Evolutionary conservation across 2,888 invertebrate species (phyloP).

Genomic region (Aelia acuminata): DNA sequence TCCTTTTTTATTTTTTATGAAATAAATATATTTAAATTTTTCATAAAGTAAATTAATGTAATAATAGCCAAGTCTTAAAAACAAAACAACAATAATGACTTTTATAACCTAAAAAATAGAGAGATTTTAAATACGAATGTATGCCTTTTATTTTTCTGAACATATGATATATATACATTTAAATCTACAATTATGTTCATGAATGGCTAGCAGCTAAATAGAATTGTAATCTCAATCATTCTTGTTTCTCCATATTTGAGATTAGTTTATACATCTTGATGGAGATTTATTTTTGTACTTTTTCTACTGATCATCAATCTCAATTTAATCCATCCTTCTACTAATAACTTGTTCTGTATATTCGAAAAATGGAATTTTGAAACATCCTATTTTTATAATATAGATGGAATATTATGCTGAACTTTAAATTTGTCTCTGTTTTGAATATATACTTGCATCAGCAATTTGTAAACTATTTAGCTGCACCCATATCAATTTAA

Average conservation of each 20-base stretch:
- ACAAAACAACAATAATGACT: not conserved
- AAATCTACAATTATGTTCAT: not conserved
- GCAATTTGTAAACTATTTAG: conserved; percentile 20
- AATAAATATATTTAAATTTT: not conserved
- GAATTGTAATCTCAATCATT: not conserved
- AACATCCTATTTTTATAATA: conserved; percentile 22
- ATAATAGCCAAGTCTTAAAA: not conserved
- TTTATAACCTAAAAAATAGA: not conserved
- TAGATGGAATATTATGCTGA: not conserved
- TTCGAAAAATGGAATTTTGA: not conserved
- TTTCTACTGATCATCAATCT: conserved; percentile 14
- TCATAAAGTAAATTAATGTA: not conserved
- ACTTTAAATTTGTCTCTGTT: not conserved
- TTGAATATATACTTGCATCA: conserved; percentile 2
- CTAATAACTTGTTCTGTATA: not conserved
- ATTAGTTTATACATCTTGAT: not conserved
- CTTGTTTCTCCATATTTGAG: not conserved
- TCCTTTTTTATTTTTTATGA: not conserved
- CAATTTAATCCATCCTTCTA: not conserved
- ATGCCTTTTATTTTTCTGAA: not conserved
- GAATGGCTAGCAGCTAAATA: conserved; percentile 36
- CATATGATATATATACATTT: not conserved
- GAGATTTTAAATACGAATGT: not conserved
- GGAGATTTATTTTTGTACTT: conserved; percentile 47
- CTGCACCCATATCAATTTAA: conserved; percentile 15